Evolutionary conservation across 2,113 vertebrate genomes (phyloP).

Genomic region (Ameiurus melas): DNA sequence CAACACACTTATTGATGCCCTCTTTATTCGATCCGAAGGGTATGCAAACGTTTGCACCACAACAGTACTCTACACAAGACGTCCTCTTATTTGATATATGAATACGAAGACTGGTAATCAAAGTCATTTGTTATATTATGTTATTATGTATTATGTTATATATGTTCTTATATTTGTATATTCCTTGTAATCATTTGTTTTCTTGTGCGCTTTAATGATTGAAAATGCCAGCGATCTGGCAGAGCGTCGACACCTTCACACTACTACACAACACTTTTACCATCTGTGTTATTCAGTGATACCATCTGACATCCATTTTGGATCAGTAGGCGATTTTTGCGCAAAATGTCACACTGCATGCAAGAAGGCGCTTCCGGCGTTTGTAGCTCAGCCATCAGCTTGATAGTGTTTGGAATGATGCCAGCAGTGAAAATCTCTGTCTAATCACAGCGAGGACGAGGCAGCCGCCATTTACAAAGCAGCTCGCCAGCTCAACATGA

Average conservation of each 20-base stretch:
- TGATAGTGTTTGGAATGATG: conserved; percentile 1
- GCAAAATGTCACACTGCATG: conserved; percentile 27
- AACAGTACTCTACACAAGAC: not conserved
- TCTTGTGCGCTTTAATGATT: not conserved
- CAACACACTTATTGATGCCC: not conserved
- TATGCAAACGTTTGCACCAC: not conserved
- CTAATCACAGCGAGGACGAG: conserved; percentile 87
- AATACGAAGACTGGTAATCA: not conserved
- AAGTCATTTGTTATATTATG: not conserved
- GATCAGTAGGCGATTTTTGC: conserved; percentile 17
- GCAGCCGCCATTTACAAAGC: conserved; percentile 90
- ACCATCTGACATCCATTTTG: conserved; percentile 33
- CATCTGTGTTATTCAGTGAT: conserved; percentile 35
- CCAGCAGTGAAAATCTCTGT: conserved; percentile 34
- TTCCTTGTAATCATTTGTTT: not conserved
- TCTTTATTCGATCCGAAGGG: not conserved
- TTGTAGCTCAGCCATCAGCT: conserved; percentile 24
- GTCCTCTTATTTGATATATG: not conserved
- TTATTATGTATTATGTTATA: not conserved
- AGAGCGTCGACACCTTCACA: not conserved
- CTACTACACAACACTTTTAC: conserved; percentile 9
- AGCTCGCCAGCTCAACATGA: conserved; percentile 96
- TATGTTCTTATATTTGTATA: not conserved
- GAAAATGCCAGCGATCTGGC: conserved; percentile 24
- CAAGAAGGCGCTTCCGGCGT: conserved; percentile 4